Conservation (phyloP, 2,113 vertebrate species). For the Macaca mulatta region DNA sequence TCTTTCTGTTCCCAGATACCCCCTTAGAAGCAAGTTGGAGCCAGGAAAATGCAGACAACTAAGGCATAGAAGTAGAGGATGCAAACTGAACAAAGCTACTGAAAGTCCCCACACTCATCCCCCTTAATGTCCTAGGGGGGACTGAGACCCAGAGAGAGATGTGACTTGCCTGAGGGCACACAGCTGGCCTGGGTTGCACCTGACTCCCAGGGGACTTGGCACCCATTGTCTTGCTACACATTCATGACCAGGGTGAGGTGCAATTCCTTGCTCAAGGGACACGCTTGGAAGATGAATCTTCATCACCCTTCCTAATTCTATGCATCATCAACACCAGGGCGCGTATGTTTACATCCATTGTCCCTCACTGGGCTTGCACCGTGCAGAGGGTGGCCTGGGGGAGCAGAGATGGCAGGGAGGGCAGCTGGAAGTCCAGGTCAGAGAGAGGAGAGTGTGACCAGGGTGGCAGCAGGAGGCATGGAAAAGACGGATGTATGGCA, state of each 20-base stretch:
- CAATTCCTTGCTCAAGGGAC: neutral
- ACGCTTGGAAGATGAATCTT: neutral
- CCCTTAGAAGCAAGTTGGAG: neutral
- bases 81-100: neutral
- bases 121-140: neutral
- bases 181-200: neutral
- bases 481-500: accelerated
- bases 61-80: neutral
- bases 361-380: neutral
- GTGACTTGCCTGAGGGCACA: neutral
- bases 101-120: too few species aligned
- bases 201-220: too few species aligned
- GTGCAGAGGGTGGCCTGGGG: neutral
- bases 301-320: accelerated
- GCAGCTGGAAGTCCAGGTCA: neutral
- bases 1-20: neutral
- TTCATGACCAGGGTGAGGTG: neutral
- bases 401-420: too few species aligned
- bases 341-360: accelerated
- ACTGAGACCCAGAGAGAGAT: neutral
- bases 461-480: neutral
- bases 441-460: neutral
- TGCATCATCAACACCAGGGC: accelerated
- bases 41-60: neutral
- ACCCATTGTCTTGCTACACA: neutral